These are phyloP conservation scores for Standfussiana lucernea DNA, from an alignment of 2,888 invertebrate genomes.

Conservation along the genomic window DNA sequence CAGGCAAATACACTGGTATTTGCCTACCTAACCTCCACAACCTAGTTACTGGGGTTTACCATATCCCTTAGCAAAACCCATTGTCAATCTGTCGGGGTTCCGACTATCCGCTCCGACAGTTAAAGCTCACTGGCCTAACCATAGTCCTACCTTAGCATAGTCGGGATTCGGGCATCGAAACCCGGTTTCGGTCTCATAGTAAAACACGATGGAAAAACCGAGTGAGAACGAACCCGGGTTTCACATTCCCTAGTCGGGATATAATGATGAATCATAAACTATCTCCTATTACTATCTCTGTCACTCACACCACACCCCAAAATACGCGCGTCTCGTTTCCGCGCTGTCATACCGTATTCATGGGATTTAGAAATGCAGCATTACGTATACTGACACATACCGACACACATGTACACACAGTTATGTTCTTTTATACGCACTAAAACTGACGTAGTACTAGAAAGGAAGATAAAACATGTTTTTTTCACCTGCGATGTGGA, in stretches of 20 bases:
- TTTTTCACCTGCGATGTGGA: conserved; percentile 26
- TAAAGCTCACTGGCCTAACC: no score
- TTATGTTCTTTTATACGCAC: conserved; percentile 58
- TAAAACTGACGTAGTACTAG: conserved; percentile 45
- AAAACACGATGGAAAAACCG: no score
- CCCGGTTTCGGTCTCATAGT: no score
- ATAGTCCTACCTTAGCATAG: no score
- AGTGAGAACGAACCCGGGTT: no score
- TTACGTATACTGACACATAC: conserved; percentile 72
- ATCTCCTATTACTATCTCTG: conserved; percentile 28
- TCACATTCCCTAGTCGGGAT: no score
- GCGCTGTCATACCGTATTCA: conserved; percentile 84
- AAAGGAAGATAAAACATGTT: conserved; percentile 31
- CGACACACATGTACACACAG: conserved; percentile 36
- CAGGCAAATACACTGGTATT: no score
- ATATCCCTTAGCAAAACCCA: neutral
- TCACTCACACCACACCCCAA: conserved; percentile 52
- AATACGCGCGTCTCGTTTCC: conserved; percentile 69
- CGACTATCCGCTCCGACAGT: no score
- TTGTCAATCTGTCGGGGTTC: neutral
- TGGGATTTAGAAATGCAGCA: conserved; percentile 83
- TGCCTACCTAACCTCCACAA: neutral
- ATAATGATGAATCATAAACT: neutral
- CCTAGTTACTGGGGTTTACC: neutral
- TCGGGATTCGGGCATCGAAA: no score